These are phyloP conservation scores for Fratercula arctica DNA, from an alignment of 2,797 vertebrate species.

Conservation along the genomic window DNA sequence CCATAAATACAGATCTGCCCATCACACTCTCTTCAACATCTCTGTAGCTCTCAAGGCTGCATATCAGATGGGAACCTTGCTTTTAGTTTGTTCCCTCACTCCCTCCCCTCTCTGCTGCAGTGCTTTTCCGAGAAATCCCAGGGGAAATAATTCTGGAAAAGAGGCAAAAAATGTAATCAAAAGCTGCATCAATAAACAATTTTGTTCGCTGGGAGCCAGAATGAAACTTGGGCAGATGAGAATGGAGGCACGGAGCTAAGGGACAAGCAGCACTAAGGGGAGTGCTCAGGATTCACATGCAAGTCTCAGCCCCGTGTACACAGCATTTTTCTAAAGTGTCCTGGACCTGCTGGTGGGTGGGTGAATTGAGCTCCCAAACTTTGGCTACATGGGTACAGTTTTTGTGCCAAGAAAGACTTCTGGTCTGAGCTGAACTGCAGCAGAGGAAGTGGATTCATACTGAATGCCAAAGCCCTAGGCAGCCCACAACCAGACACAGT, in stretches of 20 bases:
- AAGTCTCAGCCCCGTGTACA: not conserved
- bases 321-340: not conserved
- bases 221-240: not conserved
- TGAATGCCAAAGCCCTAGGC: not conserved
- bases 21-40: not conserved
- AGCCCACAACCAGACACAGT: not conserved
- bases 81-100: not conserved
- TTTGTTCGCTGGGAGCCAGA: not conserved
- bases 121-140: not conserved
- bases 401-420: not conserved
- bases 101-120: not conserved
- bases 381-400: not conserved
- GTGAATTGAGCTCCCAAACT: not conserved
- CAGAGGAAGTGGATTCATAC: not conserved
- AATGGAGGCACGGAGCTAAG: not conserved
- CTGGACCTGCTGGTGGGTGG: not conserved
- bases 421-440: not conserved
- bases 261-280: not conserved
- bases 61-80: not conserved
- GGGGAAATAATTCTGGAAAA: conserved; percentile 35
- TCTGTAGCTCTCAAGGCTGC: not conserved
- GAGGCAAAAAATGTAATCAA: conserved; percentile 37
- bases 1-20: not conserved
- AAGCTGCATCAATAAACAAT: not conserved
- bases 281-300: not conserved